These are phyloP conservation scores for Drosophila gunungcola DNA, from an alignment of 1,140 invertebrate genomes.

Conservation along the genomic window DNA sequence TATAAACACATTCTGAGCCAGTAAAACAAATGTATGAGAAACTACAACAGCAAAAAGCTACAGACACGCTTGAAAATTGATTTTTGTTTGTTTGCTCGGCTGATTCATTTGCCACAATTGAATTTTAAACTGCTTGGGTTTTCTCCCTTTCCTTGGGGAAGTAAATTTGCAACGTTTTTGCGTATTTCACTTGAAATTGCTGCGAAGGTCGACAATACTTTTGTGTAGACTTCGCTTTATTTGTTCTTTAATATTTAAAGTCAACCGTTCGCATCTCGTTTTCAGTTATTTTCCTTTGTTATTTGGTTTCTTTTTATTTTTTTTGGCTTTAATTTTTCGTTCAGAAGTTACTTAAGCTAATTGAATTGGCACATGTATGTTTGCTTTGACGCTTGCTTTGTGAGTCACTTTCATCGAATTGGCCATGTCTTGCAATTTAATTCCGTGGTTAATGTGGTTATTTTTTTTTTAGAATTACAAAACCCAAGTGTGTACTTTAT, in stretches of 20 bases:
- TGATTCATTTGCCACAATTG: slow-evolving; percentile 52
- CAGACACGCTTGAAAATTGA: slow-evolving; percentile 63
- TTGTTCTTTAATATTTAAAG: slow-evolving; percentile 66
- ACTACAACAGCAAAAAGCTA: slow-evolving; percentile 34
- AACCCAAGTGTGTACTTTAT: no score
- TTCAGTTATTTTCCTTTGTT: slow-evolving; percentile 53
- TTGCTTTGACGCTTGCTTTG: slow-evolving; percentile 18
- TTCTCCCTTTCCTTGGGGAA: slow-evolving; percentile 40
- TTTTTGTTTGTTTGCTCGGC: slow-evolving; percentile 37
- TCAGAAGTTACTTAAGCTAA: slow-evolving; percentile 27
- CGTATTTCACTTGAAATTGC: slow-evolving; percentile 66
- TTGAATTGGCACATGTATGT: slow-evolving; percentile 36
- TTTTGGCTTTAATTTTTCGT: slow-evolving; percentile 16
- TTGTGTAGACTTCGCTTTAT: slow-evolving; percentile 46
- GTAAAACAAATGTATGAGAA: slow-evolving; percentile 19
- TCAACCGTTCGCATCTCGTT: slow-evolving; percentile 46
- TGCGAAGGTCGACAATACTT: slow-evolving; percentile 64
- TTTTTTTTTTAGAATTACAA: neutral
- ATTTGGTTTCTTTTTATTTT: neutral
- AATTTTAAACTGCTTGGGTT: slow-evolving; percentile 11
- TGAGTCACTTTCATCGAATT: slow-evolving; percentile 24
- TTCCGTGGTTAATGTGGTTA: neutral
- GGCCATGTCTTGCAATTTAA: slow-evolving; percentile 3
- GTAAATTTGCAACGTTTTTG: slow-evolving; percentile 64
- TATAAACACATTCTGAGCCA: slow-evolving; percentile 25